These are phyloP conservation scores for Salminus brasiliensis DNA, from an alignment of 2,113 vertebrate genomes.

Conservation along the genomic window DNA sequence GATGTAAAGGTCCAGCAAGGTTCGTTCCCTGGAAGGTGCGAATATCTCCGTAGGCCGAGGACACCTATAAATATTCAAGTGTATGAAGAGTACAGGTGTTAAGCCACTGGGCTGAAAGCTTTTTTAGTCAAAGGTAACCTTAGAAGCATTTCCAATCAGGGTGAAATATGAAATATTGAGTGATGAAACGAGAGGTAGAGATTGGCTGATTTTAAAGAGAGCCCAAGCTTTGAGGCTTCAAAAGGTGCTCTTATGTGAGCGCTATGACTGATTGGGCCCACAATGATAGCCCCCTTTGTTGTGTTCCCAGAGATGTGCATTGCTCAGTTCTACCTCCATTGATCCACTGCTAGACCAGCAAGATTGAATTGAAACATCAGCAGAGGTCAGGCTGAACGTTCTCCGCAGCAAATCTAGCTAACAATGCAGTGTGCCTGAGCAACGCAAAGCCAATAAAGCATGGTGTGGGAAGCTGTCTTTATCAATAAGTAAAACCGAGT, in stretches of 20 bases:
- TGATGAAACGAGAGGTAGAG: not conserved
- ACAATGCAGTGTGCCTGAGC: conserved; percentile 12
- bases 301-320: not conserved
- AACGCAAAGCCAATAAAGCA: conserved; percentile 19
- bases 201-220: not conserved
- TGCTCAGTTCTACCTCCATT: conserved; percentile 23
- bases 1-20: conserved; percentile 1
- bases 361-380: conserved; percentile 32
- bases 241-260: conserved; percentile 4
- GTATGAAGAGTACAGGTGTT: not conserved
- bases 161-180: conserved; percentile 5
- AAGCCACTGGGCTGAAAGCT: not conserved
- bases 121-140: conserved; percentile 6
- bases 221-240: conserved; percentile 19
- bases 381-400: conserved; percentile 21
- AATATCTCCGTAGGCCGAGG: not conserved
- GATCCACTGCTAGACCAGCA: conserved; percentile 15
- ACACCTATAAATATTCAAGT: conserved; percentile 18
- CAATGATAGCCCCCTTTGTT: conserved; percentile 3
- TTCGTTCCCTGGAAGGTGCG: not conserved
- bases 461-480: not conserved
- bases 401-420: conserved; percentile 19
- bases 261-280: not conserved
- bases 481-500: not conserved
- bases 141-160: not conserved